Evolutionary conservation across 1,140 invertebrate species (phyloP).

Genomic region (Procambarus virginalis): DNA sequence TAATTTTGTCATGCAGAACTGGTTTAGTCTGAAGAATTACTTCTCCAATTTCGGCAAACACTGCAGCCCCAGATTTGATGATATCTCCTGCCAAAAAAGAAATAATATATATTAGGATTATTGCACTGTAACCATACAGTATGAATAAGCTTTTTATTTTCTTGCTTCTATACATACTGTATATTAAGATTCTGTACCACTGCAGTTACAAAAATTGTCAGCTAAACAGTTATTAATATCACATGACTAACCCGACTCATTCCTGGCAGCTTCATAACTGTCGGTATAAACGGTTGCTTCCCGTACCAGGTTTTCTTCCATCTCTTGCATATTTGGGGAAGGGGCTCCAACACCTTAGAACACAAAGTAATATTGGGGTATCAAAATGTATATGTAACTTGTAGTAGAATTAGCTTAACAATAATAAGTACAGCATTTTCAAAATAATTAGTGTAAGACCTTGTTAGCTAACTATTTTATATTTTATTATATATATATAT

Average conservation of each 20-base stretch:
- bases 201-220: too few relatives aligned
- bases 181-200: too few relatives aligned
- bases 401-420: too few relatives aligned
- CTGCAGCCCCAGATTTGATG: constrained; percentile 53
- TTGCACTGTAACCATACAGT: too few relatives aligned
- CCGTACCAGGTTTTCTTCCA: constrained; percentile 73
- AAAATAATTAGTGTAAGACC: too few relatives aligned
- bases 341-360: constrained; percentile 74
- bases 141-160: too few relatives aligned
- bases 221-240: constrained; percentile 16
- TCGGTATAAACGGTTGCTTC: constrained; percentile 73
- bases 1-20: constrained; percentile 71
- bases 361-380: neutral
- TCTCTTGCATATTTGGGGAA: constrained; percentile 73
- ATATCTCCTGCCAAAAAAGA: constrained; percentile 44
- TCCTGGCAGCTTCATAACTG: constrained; percentile 72
- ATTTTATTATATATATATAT: neutral
- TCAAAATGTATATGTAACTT: too few relatives aligned
- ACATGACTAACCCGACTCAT: constrained; percentile 74
- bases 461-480: too few relatives aligned
- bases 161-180: neutral
- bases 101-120: neutral
- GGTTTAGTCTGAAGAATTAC: constrained; percentile 72
- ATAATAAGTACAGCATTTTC: too few relatives aligned
- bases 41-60: constrained; percentile 74